Evolutionary conservation across 2,797 vertebrate genomes (phyloP), one percentile per base, ranked within the genome.

Genomic region (Notoglanidium macrostoma): DNA sequence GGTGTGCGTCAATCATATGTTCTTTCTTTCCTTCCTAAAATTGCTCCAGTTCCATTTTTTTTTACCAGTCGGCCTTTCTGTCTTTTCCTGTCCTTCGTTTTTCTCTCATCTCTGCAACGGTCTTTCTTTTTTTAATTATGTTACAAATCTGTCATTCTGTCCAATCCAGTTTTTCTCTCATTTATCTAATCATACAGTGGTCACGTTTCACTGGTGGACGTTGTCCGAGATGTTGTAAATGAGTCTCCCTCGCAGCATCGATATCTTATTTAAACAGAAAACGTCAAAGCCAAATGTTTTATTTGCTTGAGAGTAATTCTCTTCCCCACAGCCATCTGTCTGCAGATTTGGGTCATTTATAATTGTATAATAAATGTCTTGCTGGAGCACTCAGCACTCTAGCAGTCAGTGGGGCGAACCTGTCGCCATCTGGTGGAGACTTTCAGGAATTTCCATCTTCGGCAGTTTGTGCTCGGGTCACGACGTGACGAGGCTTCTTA

Each of bases 381-480:
- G 46, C 46, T 51, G 26, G 12, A 32, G 51, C 19, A 35, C n/a
- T n/a, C 14, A 74, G 46, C 29, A 57, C 12, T n/a, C 6, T 23
- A 76, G 26, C 8, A 57, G 51, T n/a, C 46, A 76, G 73, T 83
- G 10, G 19, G 49, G 57, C 9, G 57, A 82, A 74, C 2, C 9
- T 73, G 32, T 40, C 63, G 46, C 80, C 86, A 83, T 81, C 86
- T 76, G 46, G 70, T 83, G 88, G 84, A 79, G 8, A 61, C 23
- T 61, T 35, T 21, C 2, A n/a, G 49, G 1, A 70, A 49, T 0
- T 51, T 32, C 12, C 21, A 1, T 17, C 29, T 68, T 68, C 40
- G 46, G 5, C 44, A n/a, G 74, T 32, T 74, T 74, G 72, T 15
- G 40, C 23, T 74, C n/a, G 1, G 15, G n/a, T 55, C 15, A n/a